Base-by-base conservation (phyloP, 1,140 invertebrate species). In the Achatina immaculata region DNA sequence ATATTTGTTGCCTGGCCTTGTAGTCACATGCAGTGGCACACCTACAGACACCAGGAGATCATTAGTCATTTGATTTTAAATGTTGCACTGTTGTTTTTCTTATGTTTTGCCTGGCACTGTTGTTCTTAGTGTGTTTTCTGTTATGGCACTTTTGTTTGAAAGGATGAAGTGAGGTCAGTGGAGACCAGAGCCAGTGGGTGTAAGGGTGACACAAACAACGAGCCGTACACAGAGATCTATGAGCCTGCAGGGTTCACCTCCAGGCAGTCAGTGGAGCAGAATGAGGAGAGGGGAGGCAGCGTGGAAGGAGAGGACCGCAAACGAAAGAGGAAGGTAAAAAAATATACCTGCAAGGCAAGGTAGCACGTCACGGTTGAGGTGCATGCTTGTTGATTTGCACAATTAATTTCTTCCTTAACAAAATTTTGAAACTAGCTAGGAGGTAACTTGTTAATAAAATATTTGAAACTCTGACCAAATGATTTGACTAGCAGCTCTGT, bases 321-420 rank as follows among this genome's bases (percentile, higher is more conserved):
- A 73, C 38, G 71, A 48, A 73, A 73, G 71, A 73, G 28, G 34
- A 73, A 73, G 71, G 71, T 73, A 73, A 73, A 45, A 34, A 43
- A 9, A 69, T 34, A n/a, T n/a, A n/a, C n/a, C n/a, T n/a, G n/a
- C n/a, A n/a, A n/a, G 62, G 28, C 11, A 51, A 14, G 24, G 11
- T n/a, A n/a, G n/a, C n/a, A n/a, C n/a, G n/a, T n/a, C n/a, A n/a
- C n/a, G n/a, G n/a, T n/a, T n/a, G n/a, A n/a, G n/a, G n/a, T n/a
- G n/a, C n/a, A n/a, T n/a, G n/a, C n/a, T n/a, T n/a, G n/a, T n/a
- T n/a, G n/a, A n/a, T n/a, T n/a, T n/a, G n/a, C n/a, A n/a, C n/a
- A n/a, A n/a, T n/a, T n/a, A n/a, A n/a, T n/a, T n/a, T n/a, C n/a
- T n/a, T n/a, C n/a, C n/a, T n/a, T n/a, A n/a, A n/a, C n/a, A n/a